A percentile compares a stretch with the other conserved stretches of the same genome.
phyloP scores from a whole-genome alignment of 92 coral and sea anemone genomes.

The Porites evermanni region DNA sequence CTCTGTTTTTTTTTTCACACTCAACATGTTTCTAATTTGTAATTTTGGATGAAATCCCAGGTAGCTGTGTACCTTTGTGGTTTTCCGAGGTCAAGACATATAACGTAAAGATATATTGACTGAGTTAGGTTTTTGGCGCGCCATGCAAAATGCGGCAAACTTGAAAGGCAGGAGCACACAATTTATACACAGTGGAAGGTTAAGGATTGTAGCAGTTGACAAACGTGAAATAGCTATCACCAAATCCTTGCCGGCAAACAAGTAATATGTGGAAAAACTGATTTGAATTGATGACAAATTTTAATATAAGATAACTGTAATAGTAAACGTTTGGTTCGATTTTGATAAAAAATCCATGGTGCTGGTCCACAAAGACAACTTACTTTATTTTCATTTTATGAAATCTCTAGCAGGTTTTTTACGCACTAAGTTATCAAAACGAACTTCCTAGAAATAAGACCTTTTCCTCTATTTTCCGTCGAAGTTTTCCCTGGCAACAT shows the following conservation, averaged over 20 bases:
- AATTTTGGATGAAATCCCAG: not conserved
- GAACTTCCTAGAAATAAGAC: not conserved
- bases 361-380: not conserved
- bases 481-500: not conserved
- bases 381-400: not conserved
- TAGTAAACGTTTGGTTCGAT: not conserved
- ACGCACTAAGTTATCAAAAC: not conserved
- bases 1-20: not conserved
- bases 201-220: no score
- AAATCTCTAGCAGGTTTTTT: not conserved
- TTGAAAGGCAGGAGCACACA: no score
- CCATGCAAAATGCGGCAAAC: no score
- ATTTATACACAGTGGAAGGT: no score
- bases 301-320: not conserved
- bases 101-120: no score
- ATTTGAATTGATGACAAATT: not conserved
- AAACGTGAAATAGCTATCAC: no score
- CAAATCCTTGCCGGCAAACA: no score
- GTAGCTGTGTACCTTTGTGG: not conserved
- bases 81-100: no score
- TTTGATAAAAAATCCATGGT: not conserved
- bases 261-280: not conserved
- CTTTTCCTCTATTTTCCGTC: not conserved
- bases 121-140: no score
- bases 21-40: not conserved